phyloP scores from a whole-genome alignment of 2,888 invertebrate genomes.

The Drosophila eohydei region DNA sequence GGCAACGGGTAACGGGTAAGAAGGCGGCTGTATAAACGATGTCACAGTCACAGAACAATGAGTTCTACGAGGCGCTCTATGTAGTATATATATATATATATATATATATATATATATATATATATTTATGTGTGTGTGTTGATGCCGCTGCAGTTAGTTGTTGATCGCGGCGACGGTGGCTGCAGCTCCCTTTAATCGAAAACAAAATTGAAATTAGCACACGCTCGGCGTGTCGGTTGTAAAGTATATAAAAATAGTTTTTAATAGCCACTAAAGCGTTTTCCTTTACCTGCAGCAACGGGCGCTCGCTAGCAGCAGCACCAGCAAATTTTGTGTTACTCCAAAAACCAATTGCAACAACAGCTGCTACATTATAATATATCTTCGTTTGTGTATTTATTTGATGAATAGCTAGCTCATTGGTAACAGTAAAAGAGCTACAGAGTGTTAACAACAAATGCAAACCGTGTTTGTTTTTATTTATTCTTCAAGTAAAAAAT shows the following conservation, averaged over 20 bases:
- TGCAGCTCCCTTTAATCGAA: constrained; percentile 63
- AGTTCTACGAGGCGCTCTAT: constrained; percentile 40
- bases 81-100: not conserved
- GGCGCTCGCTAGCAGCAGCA: constrained; percentile 19
- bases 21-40: constrained; percentile 48
- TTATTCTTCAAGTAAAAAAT: constrained; percentile 37
- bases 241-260: constrained; percentile 32
- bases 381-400: not conserved
- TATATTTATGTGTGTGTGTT: constrained; percentile 2
- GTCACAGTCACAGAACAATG: constrained; percentile 72
- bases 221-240: constrained; percentile 8
- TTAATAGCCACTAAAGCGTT: constrained; percentile 34
- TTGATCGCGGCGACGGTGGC: constrained; percentile 35
- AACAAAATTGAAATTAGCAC: constrained; percentile 48
- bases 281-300: constrained; percentile 37
- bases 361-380: constrained; percentile 50
- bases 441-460: not conserved
- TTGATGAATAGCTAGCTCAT: constrained; percentile 2
- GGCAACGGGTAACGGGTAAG: not conserved
- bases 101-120: not conserved
- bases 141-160: constrained; percentile 49
- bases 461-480: constrained; percentile 34
- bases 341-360: constrained; percentile 43
- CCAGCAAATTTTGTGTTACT: constrained; percentile 40
- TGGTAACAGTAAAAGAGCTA: not conserved